phyloP scores from a whole-genome alignment of 53 echinoderm and acorn worm genomes.

The Holothuria leucospilota region DNA sequence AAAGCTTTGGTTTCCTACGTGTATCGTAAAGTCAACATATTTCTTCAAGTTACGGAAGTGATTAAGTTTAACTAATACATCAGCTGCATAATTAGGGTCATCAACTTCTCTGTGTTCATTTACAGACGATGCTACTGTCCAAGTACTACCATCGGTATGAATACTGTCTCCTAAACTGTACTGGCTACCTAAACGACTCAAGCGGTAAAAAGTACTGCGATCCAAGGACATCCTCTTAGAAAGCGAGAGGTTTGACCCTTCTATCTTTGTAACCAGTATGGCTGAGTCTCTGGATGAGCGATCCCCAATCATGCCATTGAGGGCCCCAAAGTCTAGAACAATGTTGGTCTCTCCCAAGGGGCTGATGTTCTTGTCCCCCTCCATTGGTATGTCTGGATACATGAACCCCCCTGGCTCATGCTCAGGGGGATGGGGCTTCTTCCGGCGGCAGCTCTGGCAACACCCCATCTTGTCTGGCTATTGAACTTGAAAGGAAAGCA shows the following conservation, averaged over 20 bases:
- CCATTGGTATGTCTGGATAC: slow-evolving; percentile 76
- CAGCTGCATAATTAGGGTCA: slow-evolving; percentile 96
- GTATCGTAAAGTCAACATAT: slow-evolving; percentile 89
- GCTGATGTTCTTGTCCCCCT: slow-evolving; percentile 56
- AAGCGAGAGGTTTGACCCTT: slow-evolving; percentile 82
- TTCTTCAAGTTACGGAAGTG: slow-evolving; percentile 72
- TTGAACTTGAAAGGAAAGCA: not conserved
- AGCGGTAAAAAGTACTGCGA: slow-evolving; percentile 82
- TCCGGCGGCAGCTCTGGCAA: slow-evolving; percentile 92
- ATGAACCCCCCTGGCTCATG: slow-evolving; percentile 77
- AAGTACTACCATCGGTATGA: slow-evolving; percentile 90
- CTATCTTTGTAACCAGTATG: slow-evolving; percentile 30
- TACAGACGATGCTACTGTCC: slow-evolving; percentile 89
- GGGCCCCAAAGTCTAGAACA: slow-evolving; percentile 33
- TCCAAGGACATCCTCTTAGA: slow-evolving; percentile 83
- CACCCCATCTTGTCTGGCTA: slow-evolving; percentile 81
- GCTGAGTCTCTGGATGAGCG: slow-evolving; percentile 32
- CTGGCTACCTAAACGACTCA: slow-evolving; percentile 87
- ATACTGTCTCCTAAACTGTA: slow-evolving; percentile 88
- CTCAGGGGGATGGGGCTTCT: slow-evolving; percentile 71
- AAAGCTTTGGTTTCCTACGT: slow-evolving; percentile 75
- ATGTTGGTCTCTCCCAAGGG: slow-evolving; percentile 45
- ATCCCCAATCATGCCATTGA: slow-evolving; percentile 42
- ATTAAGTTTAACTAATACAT: slow-evolving; percentile 87
- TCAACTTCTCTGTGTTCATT: slow-evolving; percentile 86